Evolutionary conservation across 2,888 invertebrate species (phyloP), one percentile per base, ranked within the genome.

Genomic region (Diplolepis rosae): DNA sequence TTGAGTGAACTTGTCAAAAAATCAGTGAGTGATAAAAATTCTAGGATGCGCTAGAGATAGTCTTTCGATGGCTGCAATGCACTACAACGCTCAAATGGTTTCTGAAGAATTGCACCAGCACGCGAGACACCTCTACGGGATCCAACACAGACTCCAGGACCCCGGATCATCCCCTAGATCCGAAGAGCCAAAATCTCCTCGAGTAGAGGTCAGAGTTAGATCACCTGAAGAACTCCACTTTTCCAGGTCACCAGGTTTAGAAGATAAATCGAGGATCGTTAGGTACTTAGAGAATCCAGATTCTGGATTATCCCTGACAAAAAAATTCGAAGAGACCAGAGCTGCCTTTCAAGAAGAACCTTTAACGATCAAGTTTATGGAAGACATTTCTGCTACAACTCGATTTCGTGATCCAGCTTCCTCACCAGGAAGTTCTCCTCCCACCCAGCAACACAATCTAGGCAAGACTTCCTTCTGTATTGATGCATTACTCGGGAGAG

Each of bases 391-490:
- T 2, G 68, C 66, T 6, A 68, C 69, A 2, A 18, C 71, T 4
- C 77, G 76, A 13, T 80, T 76, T 50, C 71, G 73, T 6, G 79
- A 76, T 6, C 15, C 76, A 6, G 75, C 66, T 15, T 65, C 65
- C 9, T 81, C 81, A 6, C 80, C 81, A 0, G 80, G 72, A 4
- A 76, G 79, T 42, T 71, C 74, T 1, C 68, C 71, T 0, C 66
- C 74, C 7, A 68, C 65, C 13, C 74, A 75, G 11, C 66, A 73
- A 15, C 71, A 71, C 24, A 72, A 66, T 32, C 22, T 74, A 13
- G 84, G 88, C 24, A 94, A 94, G 78, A 94, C 95, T 66, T 96
- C 96, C 0, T 97, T 97, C 85, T 96, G 97, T 85, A 97, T 97
- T 78, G 97, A 97, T 84, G 96, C 97, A 0, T 89, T 97, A 2